A percentile compares a stretch with the other conserved stretches of the same genome.
phyloP scores from a whole-genome alignment of 2,113 vertebrate genomes.

The Micronycteris hirsuta region DNA sequence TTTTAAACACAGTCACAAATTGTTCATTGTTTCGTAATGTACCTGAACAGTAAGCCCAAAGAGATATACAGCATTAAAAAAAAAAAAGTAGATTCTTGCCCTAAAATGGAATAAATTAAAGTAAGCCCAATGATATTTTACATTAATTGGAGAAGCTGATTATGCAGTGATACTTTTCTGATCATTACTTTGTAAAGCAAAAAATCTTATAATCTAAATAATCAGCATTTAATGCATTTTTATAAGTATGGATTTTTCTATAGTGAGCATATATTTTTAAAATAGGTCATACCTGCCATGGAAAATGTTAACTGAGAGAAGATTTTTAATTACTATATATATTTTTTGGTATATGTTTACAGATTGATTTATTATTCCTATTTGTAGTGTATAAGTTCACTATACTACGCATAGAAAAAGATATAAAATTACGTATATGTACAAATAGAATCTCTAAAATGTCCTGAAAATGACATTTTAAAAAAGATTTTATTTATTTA shows the following conservation, averaged over 20 bases:
- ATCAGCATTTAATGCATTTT: not conserved
- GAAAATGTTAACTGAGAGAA: slow-evolving; percentile 17
- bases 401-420: not conserved
- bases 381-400: not conserved
- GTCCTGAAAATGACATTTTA: not conserved
- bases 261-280: not conserved
- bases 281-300: not conserved
- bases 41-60: not conserved
- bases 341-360: not conserved
- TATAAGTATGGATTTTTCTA: slow-evolving; percentile 17
- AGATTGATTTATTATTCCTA: not conserved
- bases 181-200: not conserved
- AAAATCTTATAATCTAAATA: not conserved
- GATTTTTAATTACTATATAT: not conserved
- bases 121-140: not conserved
- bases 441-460: not conserved
- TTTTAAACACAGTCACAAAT: not conserved
- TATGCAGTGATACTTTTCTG: not conserved
- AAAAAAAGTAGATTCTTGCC: not conserved
- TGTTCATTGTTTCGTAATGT: not conserved
- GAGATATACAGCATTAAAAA: not conserved
- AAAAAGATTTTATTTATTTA: too few species aligned
- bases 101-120: slow-evolving; percentile 42
- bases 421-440: not conserved
- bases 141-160: not conserved